Conservation (phyloP, 2,888 invertebrate species). For the Neoitamus cyanurus region DNA sequence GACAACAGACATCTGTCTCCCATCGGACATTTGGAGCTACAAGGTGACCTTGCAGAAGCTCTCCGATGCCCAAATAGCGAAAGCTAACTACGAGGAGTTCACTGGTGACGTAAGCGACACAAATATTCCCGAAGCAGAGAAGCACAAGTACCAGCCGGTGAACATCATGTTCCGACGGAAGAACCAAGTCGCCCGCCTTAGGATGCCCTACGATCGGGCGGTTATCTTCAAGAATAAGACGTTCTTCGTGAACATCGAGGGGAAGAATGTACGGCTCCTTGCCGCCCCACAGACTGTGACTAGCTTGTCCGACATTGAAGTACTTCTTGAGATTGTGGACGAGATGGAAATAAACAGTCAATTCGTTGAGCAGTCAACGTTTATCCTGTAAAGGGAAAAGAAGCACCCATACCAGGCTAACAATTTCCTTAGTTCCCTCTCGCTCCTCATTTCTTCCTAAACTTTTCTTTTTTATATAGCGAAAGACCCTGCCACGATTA, state of each 20-base stretch:
- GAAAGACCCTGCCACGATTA: background rate
- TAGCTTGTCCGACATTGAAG: constrained; percentile 63
- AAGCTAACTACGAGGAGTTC: constrained; percentile 57
- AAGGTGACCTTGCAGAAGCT: constrained; percentile 64
- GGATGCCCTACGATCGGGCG: constrained; percentile 65
- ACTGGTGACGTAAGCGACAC: constrained; percentile 62
- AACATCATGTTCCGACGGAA: constrained; percentile 64
- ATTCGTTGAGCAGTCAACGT: constrained; percentile 57
- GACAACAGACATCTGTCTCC: constrained; percentile 59
- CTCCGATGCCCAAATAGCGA: background rate
- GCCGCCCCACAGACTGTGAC: constrained; percentile 64
- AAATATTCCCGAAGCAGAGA: constrained; percentile 63
- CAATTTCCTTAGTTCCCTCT: background rate
- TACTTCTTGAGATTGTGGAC: constrained; percentile 65
- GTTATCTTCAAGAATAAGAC: constrained; percentile 66
- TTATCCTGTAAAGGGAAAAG: background rate
- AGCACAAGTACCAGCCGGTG: constrained; percentile 63
- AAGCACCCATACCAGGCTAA: background rate
- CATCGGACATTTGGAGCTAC: constrained; percentile 62
- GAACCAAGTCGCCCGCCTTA: constrained; percentile 58
- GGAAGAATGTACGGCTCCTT: constrained; percentile 64
- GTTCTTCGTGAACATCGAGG: constrained; percentile 65
- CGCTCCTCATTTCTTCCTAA: background rate
- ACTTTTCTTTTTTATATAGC: background rate
- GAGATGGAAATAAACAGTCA: constrained; percentile 61